These are phyloP conservation scores for Drosophila athabasca DNA, from an alignment of 1,140 invertebrate genomes.

Conservation along the genomic window DNA sequence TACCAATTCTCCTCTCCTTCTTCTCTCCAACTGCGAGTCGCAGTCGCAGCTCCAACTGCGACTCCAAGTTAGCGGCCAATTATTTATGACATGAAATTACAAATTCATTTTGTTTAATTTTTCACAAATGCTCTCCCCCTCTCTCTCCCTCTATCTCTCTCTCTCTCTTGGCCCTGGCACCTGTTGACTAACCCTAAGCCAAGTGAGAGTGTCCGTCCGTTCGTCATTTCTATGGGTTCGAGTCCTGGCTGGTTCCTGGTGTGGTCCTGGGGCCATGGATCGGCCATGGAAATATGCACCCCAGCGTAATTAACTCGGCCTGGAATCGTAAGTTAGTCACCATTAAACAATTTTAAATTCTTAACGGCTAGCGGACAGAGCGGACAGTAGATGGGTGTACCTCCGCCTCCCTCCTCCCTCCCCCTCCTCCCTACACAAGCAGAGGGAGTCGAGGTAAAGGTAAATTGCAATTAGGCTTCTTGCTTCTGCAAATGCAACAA, in stretches of 20 bases:
- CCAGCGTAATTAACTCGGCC: conserved; percentile 79
- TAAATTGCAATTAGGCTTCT: conserved; percentile 83
- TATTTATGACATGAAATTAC: conserved; percentile 84
- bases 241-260: conserved; percentile 23
- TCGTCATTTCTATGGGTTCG: conserved; percentile 36
- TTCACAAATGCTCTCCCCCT: conserved; percentile 65
- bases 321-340: conserved; percentile 82
- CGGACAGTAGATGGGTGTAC: conserved; percentile 2
- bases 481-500: conserved; percentile 67
- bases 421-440: too few species aligned
- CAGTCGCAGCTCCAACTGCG: conserved; percentile 41
- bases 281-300: conserved; percentile 74
- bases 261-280: conserved; percentile 60
- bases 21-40: conserved; percentile 8
- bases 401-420: too few species aligned
- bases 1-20: too few species aligned
- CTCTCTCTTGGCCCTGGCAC: conserved; percentile 26
- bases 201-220: conserved; percentile 18
- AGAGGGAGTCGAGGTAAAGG: conserved; percentile 53
- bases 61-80: conserved; percentile 77
- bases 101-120: conserved; percentile 84
- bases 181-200: conserved; percentile 41
- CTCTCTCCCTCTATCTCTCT: conserved; percentile 13
- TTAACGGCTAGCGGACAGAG: conserved; percentile 57
- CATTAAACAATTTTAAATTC: conserved; percentile 83